Evolutionary conservation across 2,113 vertebrate genomes (phyloP).

Genomic region (Oryctolagus cuniculus): DNA sequence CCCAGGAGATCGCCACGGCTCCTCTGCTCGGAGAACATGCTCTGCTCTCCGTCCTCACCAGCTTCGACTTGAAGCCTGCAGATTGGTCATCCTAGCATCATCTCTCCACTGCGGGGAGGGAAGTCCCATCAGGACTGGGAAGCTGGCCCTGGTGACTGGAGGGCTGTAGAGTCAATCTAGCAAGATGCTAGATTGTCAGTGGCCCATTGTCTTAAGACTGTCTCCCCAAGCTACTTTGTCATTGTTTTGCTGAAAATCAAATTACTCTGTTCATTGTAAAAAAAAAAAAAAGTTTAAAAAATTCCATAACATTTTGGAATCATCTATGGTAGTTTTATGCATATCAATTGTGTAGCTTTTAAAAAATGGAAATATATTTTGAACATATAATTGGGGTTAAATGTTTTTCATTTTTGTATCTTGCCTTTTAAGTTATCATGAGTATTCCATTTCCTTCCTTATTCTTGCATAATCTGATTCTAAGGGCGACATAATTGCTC

Average conservation of each 20-base stretch:
- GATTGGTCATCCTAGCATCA: not conserved
- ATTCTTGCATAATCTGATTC: not conserved
- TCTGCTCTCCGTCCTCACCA: not conserved
- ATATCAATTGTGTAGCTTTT: not conserved
- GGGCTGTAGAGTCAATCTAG: not conserved
- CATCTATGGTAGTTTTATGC: not conserved
- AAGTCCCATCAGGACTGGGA: not conserved
- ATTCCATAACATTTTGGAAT: not conserved
- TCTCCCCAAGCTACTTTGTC: not conserved
- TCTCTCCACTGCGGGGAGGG: not conserved
- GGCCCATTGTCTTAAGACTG: not conserved
- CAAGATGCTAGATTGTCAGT: not conserved
- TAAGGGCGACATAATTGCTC: not conserved
- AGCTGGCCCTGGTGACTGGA: not conserved
- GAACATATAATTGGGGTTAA: not conserved
- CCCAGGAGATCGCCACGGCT: not conserved
- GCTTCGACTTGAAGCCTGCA: not conserved
- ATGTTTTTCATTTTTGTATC: constrained; percentile 3
- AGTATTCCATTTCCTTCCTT: not conserved
- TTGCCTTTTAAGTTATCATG: constrained; percentile 1
- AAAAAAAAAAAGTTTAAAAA: not conserved
- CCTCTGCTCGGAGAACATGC: not conserved
- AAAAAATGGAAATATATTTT: constrained; percentile 12
- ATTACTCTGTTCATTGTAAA: not conserved
- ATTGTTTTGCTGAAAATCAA: constrained; percentile 28